phyloP scores from a whole-genome alignment of 2,113 vertebrate genomes.

The Oriolus oriolus region DNA sequence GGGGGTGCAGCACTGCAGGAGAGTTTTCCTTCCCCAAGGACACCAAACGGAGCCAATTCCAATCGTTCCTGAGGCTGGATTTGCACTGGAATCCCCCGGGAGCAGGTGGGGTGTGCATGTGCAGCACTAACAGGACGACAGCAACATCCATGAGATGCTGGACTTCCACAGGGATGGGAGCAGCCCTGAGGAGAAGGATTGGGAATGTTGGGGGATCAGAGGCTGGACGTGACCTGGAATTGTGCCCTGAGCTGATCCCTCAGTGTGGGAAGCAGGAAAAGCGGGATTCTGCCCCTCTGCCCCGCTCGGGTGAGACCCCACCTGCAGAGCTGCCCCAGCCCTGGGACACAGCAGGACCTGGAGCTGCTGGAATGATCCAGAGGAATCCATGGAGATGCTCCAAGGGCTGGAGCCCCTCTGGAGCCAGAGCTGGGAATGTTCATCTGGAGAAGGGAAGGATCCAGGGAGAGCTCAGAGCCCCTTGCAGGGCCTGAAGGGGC shows the following conservation, averaged over 20 bases:
- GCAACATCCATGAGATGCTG: rapidly evolving
- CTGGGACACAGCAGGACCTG: rapidly evolving
- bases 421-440: background rate
- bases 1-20: rapidly evolving
- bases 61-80: background rate
- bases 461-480: background rate
- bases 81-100: rapidly evolving
- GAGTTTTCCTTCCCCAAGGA: background rate
- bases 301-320: background rate
- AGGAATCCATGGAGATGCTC: background rate
- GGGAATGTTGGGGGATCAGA: background rate
- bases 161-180: background rate
- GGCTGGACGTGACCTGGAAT: background rate
- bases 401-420: background rate
- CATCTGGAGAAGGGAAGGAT: background rate
- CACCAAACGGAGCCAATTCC: background rate
- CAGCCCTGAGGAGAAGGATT: background rate
- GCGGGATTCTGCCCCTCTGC: background rate
- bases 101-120: too few species aligned
- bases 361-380: background rate
- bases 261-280: background rate
- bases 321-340: background rate
- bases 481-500: background rate
- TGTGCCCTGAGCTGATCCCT: background rate
- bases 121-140: background rate